Percentiles rank a stretch among this genome's conserved stretches.
Evolutionary conservation across 92 coral and sea anemone species (phyloP).

Genomic region (Umimayanthus kanabou): DNA sequence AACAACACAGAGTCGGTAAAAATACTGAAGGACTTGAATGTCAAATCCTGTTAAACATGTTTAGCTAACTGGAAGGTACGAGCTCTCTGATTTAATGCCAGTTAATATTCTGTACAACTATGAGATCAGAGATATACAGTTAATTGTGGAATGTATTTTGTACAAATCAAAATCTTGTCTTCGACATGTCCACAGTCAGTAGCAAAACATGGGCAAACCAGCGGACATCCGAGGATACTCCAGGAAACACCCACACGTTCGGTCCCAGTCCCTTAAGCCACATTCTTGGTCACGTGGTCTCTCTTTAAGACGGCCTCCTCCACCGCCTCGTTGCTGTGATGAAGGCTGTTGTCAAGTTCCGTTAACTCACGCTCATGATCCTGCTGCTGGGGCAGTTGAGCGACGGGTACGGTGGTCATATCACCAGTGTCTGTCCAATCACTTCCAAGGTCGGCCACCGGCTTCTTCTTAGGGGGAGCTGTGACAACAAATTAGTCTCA

Average conservation of each 20-base stretch:
- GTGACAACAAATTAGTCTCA: conserved; percentile 6
- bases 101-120: conserved; percentile 27
- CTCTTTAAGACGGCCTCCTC: conserved; percentile 94
- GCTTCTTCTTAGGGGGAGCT: conserved; percentile 53
- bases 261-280: conserved; percentile 21
- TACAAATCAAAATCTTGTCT: conserved; percentile 16
- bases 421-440: conserved; percentile 46
- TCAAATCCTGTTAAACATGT: not conserved
- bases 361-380: conserved; percentile 42
- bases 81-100: conserved; percentile 15
- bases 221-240: not conserved
- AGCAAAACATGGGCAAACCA: not conserved
- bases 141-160: conserved; percentile 19
- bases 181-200: not conserved
- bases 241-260: not conserved
- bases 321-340: conserved; percentile 60
- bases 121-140: conserved; percentile 39
- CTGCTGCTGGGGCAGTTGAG: conserved; percentile 40
- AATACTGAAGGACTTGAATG: not conserved
- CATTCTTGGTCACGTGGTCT: conserved; percentile 48
- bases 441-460: conserved; percentile 47
- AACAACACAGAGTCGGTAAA: not conserved
- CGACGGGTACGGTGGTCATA: conserved; percentile 39
- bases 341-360: conserved; percentile 46
- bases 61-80: not conserved